Conservation (phyloP, 2,888 invertebrate genomes). For the Tethea ocularis region DNA sequence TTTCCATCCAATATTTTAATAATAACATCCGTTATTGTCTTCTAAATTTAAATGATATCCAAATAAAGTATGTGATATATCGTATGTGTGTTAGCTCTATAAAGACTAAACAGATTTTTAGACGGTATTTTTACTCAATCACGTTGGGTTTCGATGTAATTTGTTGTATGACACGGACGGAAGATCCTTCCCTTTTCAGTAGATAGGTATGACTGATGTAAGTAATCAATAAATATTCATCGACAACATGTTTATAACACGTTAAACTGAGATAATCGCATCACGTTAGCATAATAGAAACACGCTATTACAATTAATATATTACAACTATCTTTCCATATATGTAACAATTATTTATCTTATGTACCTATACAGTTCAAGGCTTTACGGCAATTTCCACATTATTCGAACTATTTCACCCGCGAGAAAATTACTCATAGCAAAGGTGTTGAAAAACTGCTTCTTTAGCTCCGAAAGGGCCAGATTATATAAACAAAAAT, state of each 20-base stretch:
- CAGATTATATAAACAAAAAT: slow-evolving; percentile 23
- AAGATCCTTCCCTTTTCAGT: neutral
- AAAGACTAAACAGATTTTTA: too few species aligned
- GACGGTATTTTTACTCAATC: too few species aligned
- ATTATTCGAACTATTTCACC: slow-evolving; percentile 12
- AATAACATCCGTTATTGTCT: too few species aligned
- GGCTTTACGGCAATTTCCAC: slow-evolving; percentile 14
- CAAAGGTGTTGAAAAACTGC: too few species aligned
- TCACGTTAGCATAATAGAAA: neutral
- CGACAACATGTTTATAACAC: too few species aligned
- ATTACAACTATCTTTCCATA: neutral
- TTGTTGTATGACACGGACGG: neutral
- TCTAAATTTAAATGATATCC: too few species aligned
- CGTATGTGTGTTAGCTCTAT: too few species aligned
- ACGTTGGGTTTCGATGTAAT: too few species aligned
- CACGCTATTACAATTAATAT: neutral
- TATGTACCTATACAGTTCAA: slow-evolving; percentile 14
- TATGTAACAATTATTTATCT: neutral
- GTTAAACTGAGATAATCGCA: neutral
- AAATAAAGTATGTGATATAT: too few species aligned
- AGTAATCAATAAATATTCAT: too few species aligned
- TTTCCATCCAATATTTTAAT: too few species aligned
- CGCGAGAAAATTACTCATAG: neutral
- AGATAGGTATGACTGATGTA: too few species aligned
- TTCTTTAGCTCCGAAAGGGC: slow-evolving; percentile 11